Base-by-base conservation (phyloP, 2,113 vertebrate species). In the Amazona vittata region DNA sequence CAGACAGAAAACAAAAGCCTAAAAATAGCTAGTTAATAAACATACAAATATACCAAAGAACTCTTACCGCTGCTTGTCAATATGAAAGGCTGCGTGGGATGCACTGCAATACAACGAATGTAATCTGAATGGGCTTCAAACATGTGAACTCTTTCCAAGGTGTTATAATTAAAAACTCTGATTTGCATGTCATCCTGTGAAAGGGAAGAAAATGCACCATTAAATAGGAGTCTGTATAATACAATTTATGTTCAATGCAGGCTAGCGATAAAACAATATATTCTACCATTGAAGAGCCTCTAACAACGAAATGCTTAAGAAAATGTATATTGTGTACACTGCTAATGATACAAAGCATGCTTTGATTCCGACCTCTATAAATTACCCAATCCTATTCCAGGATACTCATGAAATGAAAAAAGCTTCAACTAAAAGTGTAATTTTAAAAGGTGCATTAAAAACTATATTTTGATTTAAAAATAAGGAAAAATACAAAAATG, bases 121-220 rank as follows among this genome's bases (percentile, higher is more conserved):
- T 99, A 99, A 97, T 99, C 99, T 0, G 99, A 99, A 90, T 99
- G 99, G 4, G 99, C 99, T 95, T 99, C 99, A 89, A 99, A 99
- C 99, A 99, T 99, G 93, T 99, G 99, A 87, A 99, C 99, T 68
- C 99, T 98, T 97, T 99, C 99, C 98, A 99, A 96, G 19, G 99
- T 99, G 94, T 99, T 99, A 94, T 99, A 99, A 96, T 99, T 99
- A 94, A 99, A 99, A 69, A 99, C 99, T 89, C 99, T 98, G 83
- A 99, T 99, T 97, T 99, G 99, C 99, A 99, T 99, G 96, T 99
- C 99, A 98, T 99, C 99, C 99, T 99, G 65, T 21, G 39, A 81
- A 95, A 59, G 47, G 64, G 17, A 80, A 29, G 5, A 33, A 95
- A 95, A 86, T 10, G 4, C 86, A 86, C 71, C 20, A 13, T 39